Conservation (phyloP, 2,888 invertebrate species). For the Nomada fabriciana region DNA sequence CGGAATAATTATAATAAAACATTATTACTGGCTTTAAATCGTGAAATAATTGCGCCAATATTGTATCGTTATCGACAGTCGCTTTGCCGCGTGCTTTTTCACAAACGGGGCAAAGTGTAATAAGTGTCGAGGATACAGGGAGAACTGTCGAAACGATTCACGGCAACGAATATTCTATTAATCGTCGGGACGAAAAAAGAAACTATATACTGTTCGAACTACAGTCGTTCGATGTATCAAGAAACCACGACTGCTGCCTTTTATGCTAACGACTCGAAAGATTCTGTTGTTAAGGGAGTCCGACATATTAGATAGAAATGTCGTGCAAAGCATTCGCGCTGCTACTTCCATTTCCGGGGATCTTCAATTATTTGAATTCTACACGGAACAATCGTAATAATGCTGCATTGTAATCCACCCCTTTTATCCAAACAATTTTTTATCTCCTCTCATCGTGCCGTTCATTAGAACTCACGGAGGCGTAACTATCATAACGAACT, state of each 20-base stretch:
- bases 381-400: constrained; percentile 25
- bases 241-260: neutral
- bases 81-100: neutral
- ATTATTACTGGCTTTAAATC: constrained; percentile 27
- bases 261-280: neutral
- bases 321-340: neutral
- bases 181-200: neutral
- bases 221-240: too few relatives aligned
- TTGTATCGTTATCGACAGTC: constrained; percentile 17
- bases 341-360: neutral
- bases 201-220: neutral
- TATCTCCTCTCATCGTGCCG: neutral
- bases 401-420: constrained; percentile 3
- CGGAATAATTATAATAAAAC: constrained; percentile 51
- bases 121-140: neutral
- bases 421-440: constrained; percentile 5
- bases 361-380: constrained; percentile 32
- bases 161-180: neutral
- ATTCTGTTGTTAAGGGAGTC: neutral
- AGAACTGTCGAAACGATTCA: too few relatives aligned
- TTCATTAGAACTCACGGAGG: constrained; percentile 4
- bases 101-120: neutral
- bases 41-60: constrained; percentile 41
- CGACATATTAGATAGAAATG: neutral
- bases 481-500: neutral